Conservation (phyloP, 2,797 vertebrate genomes). For the Chrosomus eos region DNA sequence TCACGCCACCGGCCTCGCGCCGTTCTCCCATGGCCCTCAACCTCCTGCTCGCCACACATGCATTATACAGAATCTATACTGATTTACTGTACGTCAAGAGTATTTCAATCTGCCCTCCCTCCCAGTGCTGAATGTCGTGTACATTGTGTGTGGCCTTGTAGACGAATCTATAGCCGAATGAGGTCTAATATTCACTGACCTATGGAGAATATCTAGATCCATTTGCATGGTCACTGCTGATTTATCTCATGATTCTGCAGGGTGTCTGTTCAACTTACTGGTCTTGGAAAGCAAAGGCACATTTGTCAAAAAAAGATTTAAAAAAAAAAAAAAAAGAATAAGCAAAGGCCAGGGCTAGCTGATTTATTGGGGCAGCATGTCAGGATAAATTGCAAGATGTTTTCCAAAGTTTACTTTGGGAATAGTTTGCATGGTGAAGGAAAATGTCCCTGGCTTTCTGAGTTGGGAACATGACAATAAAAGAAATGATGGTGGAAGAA, state of each 20-base stretch:
- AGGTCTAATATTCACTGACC: slow-evolving; percentile 47
- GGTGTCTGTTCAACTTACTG: slow-evolving; percentile 43
- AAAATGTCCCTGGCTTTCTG: not conserved
- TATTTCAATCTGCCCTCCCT: not conserved
- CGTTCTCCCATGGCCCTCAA: no score
- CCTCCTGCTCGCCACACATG: not conserved
- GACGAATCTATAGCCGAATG: not conserved
- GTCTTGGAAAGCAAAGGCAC: slow-evolving; percentile 3
- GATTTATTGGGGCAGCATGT: slow-evolving; percentile 29
- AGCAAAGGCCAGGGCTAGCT: not conserved
- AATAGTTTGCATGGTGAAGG: not conserved
- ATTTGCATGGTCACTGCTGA: not conserved
- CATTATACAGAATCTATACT: not conserved
- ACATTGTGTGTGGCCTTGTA: not conserved
- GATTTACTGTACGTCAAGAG: not conserved
- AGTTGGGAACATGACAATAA: not conserved
- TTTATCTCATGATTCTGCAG: not conserved
- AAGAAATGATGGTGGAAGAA: not conserved
- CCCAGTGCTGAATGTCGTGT: slow-evolving; percentile 4
- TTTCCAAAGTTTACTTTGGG: slow-evolving; percentile 4
- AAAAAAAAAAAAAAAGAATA: not conserved
- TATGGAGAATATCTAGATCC: slow-evolving; percentile 37
- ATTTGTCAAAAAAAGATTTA: slow-evolving; percentile 13
- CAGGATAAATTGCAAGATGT: slow-evolving; percentile 12
- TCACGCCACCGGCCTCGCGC: no score